Base-by-base conservation (phyloP, 2,113 vertebrate species). In the Lasiurus cinereus region DNA sequence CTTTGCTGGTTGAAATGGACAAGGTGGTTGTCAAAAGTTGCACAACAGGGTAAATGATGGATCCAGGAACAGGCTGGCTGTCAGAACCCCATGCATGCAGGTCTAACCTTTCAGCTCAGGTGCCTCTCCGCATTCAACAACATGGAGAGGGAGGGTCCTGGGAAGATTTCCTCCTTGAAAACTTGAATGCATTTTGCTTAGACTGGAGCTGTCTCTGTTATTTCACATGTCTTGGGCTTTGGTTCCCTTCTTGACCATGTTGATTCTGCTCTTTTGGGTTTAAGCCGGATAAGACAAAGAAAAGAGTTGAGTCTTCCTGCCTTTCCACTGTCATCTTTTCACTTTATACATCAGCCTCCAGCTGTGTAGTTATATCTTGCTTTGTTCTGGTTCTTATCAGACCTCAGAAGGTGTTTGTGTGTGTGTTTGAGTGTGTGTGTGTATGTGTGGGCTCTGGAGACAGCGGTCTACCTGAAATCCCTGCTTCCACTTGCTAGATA, bases 311-410 rank as follows among this genome's bases (percentile, higher is more conserved):
- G 39, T 36, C 31, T 43, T 83, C 29, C 50, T 80, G 74, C 13
- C 56, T 93, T 18, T 50, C 27, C 33, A 1, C 22, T 36, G 9
- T 78, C 52, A 14, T 67, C 77, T 88, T 94, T 88, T 59, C 62
- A 69, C 62, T 31, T 36, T 16, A 48, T 50, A 64, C 7, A 0
- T 46, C 73, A 70, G 83, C 54, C 48, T 91, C 33, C 5, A n/a
- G 18, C 14, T 27, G 39, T 31, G 54, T 31, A 19, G 36, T 62
- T 66, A 6, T 16, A 82, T n/a, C 69, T 85, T 62, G 39, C 91
- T 88, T 84, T 69, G 72, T 85, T 92, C 46, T 77, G 14, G 67
- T 48, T 87, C 56, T 90, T 73, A 64, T 18, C 69, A 73, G 92
- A 84, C 46, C 39, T 89, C 56, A 31, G 52, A 66, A 67, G 29